phyloP scores from a whole-genome alignment of 2,888 invertebrate species.

The Eucriotettix oculatus region DNA sequence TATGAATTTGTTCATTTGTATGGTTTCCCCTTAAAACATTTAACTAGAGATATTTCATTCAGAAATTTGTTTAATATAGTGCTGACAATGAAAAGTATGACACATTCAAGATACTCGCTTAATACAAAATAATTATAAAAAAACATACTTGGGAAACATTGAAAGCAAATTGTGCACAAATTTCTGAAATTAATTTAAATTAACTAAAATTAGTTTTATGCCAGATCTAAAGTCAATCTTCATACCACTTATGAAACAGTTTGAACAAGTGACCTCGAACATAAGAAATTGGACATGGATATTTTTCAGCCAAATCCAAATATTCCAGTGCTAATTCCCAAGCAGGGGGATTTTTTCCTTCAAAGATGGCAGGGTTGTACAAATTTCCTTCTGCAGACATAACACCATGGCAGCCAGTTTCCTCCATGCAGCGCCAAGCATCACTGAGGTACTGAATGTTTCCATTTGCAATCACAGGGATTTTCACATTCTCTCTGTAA shows the following conservation, averaged over 20 bases:
- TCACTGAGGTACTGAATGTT: constrained; percentile 88
- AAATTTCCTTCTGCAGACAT: constrained; percentile 93
- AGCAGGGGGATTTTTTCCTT: constrained; percentile 55
- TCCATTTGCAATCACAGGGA: constrained; percentile 95
- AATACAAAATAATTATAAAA: too few species aligned
- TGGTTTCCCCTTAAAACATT: too few species aligned
- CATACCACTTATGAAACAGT: constrained; percentile 81
- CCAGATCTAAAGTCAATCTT: neutral
- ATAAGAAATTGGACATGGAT: constrained; percentile 80
- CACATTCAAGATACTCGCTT: too few species aligned
- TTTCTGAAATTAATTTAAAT: too few species aligned
- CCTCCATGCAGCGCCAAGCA: constrained; percentile 63
- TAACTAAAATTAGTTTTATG: too few species aligned
- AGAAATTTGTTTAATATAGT: too few species aligned
- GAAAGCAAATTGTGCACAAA: too few species aligned
- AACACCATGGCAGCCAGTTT: constrained; percentile 72
- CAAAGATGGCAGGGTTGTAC: constrained; percentile 92
- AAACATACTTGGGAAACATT: too few species aligned
- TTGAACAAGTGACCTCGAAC: constrained; percentile 93
- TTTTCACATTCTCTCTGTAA: constrained; percentile 59
- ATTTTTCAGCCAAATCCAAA: constrained; percentile 57
- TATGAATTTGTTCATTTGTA: too few species aligned
- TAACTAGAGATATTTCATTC: too few species aligned
- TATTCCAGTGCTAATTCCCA: constrained; percentile 87
- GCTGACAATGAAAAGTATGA: too few species aligned